Evolutionary conservation across 2,113 vertebrate species (phyloP).

Genomic region (Apeltes quadracus): DNA sequence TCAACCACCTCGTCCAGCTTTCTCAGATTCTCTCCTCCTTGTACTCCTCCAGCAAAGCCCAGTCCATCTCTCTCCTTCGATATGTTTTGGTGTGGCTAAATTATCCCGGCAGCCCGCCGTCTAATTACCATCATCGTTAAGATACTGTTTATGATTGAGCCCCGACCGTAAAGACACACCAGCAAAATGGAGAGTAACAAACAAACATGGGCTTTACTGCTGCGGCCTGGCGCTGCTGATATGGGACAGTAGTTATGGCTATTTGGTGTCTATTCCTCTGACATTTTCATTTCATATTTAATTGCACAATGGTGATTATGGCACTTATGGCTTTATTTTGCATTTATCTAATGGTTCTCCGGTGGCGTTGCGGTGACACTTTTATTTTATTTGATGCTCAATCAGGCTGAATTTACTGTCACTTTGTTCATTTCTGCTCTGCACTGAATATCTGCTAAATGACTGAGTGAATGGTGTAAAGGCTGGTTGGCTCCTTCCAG

Average conservation of each 20-base stretch:
- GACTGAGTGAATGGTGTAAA: slow-evolving; percentile 18
- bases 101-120: slow-evolving; percentile 43
- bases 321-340: slow-evolving; percentile 70
- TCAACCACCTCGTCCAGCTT: slow-evolving; percentile 14
- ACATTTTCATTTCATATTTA: slow-evolving; percentile 76
- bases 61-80: slow-evolving; percentile 8
- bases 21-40: neutral
- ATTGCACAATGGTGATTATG: slow-evolving; percentile 66
- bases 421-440: slow-evolving; percentile 14
- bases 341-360: slow-evolving; percentile 68
- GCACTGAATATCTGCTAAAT: slow-evolving; percentile 21
- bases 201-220: slow-evolving; percentile 71
- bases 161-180: slow-evolving; percentile 56
- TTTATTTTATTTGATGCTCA: slow-evolving; percentile 60
- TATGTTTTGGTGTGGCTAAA: slow-evolving; percentile 40
- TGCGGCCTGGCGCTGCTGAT: slow-evolving; percentile 70
- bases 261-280: slow-evolving; percentile 58
- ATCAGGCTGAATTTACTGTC: slow-evolving; percentile 66
- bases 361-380: slow-evolving; percentile 50
- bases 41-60: neutral
- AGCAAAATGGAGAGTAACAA: slow-evolving; percentile 58
- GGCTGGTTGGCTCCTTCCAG: slow-evolving; percentile 11
- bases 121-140: slow-evolving; percentile 71
- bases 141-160: slow-evolving; percentile 67
- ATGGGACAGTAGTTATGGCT: slow-evolving; percentile 60